Base-by-base conservation (phyloP, 2,113 vertebrate species). In the Nothoprocta perdicaria region DNA sequence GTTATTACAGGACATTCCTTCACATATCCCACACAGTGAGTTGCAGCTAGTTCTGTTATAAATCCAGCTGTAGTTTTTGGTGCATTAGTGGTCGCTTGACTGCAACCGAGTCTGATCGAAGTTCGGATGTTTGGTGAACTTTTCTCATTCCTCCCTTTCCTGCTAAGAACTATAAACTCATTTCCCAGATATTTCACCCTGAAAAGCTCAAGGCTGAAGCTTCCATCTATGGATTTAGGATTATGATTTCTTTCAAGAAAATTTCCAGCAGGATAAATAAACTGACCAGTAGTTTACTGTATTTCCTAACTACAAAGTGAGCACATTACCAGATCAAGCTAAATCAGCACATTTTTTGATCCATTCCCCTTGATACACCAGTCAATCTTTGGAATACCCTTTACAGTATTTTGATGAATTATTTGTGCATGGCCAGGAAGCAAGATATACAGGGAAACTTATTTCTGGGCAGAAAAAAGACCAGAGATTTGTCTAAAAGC, bases 1-100 rank as follows among this genome's bases (percentile, higher is more conserved):
- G 95, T 95, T 97, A 90, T 95, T 95, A 96, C 69, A 96, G 84
- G 95, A 94, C 93, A 95, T 93, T 93, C 94, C 88, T 97, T 69
- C 93, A 57, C 92, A 89, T 92, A 95, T 93, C 94, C 87, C 84
- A 81, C 62, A 69, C 83, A 92, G 76, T 62, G 87, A 94, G 80
- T 80, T 91, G 90, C 91, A 92, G 76, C 26, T 1, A 72, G 74
- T 58, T 83, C 85, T 33, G 82, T 88, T 93, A 92, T 91, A 80
- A 89, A 88, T 53, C 92, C 95, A 95, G 90, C 93, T 96, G 95
- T 92, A 86, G 95, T 96, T 97, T 95, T 95, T 91, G 82, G 95
- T 93, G 50, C 84, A 82, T 95, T 89, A 93, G 67, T 41, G 10
- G 79, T 85, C 29, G 88, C 94, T 87, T 91, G 94, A 86, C 80